Conservation (phyloP, 2,113 vertebrate genomes). For the Eidolon helvum region DNA sequence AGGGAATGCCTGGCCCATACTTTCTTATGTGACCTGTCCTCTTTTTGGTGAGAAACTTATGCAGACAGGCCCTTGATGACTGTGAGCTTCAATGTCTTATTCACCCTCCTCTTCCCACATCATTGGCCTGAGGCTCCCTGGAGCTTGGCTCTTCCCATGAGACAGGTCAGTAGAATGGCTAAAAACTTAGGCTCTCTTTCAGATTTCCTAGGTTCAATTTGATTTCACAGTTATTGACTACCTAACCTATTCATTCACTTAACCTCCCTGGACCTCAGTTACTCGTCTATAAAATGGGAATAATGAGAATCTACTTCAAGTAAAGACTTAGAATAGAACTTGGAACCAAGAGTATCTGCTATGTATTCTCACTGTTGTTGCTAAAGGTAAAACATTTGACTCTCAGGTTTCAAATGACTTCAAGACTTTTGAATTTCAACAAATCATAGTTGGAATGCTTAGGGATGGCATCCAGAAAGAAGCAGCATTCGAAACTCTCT, state of each 20-base stretch:
- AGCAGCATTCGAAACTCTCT: background rate
- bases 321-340: background rate
- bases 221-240: background rate
- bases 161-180: background rate
- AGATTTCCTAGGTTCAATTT: background rate
- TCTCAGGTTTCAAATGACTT: background rate
- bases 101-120: background rate
- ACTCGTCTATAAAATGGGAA: background rate
- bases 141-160: background rate
- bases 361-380: background rate
- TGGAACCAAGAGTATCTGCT: fast-evolving
- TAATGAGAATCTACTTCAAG: background rate
- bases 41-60: background rate
- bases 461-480: background rate
- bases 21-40: background rate
- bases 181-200: background rate
- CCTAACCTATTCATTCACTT: background rate
- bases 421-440: background rate
- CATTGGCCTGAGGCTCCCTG: background rate
- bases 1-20: background rate
- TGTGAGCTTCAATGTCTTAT: background rate
- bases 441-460: background rate
- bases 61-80: background rate
- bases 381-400: background rate
- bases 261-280: background rate